Evolutionary conservation across 2,113 vertebrate species (phyloP).

Genomic region (Sturnus vulgaris): DNA sequence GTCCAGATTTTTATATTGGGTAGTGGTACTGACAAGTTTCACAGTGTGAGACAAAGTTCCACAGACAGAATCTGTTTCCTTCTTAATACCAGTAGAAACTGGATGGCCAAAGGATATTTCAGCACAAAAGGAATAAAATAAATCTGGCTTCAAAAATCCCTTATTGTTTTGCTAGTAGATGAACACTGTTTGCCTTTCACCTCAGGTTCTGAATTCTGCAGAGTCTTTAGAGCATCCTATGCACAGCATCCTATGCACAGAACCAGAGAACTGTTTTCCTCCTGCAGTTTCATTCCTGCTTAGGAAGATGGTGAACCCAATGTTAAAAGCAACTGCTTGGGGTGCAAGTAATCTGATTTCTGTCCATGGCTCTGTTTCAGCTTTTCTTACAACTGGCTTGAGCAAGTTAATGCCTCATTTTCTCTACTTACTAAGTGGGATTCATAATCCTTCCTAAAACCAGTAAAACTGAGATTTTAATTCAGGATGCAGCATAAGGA

Average conservation of each 20-base stretch:
- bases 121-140: background rate
- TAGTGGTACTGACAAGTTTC: background rate
- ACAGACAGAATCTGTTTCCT: conserved; percentile 1
- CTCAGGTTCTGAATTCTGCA: background rate
- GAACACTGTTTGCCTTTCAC: background rate
- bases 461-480: background rate
- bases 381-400: background rate
- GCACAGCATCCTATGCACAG: background rate
- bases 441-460: background rate
- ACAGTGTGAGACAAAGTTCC: background rate
- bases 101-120: background rate
- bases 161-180: background rate
- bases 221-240: background rate
- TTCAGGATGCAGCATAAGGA: background rate
- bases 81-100: background rate
- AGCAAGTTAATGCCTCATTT: background rate
- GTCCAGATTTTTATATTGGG: background rate
- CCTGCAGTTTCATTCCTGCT: background rate
- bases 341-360: background rate
- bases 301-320: background rate
- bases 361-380: background rate
- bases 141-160: background rate
- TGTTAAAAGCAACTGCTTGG: background rate
- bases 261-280: background rate
- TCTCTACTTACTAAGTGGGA: background rate